Conservation (phyloP, 1,140 invertebrate species). For the Pemphigus obesinymphae region DNA sequence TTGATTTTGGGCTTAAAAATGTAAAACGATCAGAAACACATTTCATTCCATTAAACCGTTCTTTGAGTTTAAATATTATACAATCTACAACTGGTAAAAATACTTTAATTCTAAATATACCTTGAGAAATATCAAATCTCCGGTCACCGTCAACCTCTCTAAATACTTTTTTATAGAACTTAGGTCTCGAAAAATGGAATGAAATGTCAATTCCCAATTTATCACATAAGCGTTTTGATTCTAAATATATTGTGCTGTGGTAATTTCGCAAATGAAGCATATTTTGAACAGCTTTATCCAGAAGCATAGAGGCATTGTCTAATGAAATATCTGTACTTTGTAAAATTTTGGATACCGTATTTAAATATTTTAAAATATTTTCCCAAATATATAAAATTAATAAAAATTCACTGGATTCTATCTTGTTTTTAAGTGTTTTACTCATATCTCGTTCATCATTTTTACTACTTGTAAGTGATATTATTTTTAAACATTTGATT, state of each 20-base stretch:
- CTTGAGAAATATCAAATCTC: not conserved
- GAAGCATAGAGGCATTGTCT: too few relatives aligned
- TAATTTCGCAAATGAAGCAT: not conserved
- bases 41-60: too few relatives aligned
- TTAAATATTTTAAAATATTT: conserved; percentile 4
- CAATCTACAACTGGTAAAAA: too few relatives aligned
- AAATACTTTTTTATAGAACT: not conserved
- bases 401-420: not conserved
- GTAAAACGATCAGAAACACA: too few relatives aligned
- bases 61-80: too few relatives aligned
- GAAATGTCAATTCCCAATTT: not conserved
- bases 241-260: not conserved
- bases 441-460: not conserved
- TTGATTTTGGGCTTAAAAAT: too few relatives aligned
- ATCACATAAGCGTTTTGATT: not conserved
- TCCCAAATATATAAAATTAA: conserved; percentile 5
- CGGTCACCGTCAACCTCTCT: not conserved
- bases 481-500: too few relatives aligned
- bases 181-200: not conserved
- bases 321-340: too few relatives aligned
- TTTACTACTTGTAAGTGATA: not conserved
- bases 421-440: not conserved
- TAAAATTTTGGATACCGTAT: too few relatives aligned
- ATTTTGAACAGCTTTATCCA: too few relatives aligned
- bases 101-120: too few relatives aligned